These are phyloP conservation scores for Drosophila affinis DNA, from an alignment of 2,888 invertebrate genomes.

Conservation along the genomic window DNA sequence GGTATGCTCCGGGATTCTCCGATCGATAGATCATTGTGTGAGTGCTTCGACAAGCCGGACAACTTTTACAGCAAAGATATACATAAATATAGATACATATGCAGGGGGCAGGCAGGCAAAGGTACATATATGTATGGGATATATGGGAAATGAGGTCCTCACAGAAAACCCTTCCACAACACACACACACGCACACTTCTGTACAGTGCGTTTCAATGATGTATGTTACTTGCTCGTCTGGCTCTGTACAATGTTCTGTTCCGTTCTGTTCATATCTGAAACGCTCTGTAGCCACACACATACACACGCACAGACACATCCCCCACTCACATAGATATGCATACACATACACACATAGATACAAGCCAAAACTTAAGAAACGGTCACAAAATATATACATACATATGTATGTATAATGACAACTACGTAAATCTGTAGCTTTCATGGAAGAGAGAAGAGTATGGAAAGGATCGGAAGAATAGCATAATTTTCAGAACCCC, in stretches of 20 bases:
- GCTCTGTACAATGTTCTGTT: too few species aligned
- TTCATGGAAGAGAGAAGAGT: neutral
- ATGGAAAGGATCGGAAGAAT: neutral
- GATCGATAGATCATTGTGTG: conserved; percentile 11
- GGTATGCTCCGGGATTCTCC: neutral
- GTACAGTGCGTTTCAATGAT: neutral
- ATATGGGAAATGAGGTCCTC: too few species aligned
- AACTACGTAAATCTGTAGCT: too few species aligned
- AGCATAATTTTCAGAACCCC: too few species aligned
- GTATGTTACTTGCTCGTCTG: neutral
- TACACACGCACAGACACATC: neutral
- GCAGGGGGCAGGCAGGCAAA: too few species aligned
- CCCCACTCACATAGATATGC: neutral
- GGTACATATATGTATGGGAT: too few species aligned
- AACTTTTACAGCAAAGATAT: conserved; percentile 30
- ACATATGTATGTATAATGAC: neutral
- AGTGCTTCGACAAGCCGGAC: neutral
- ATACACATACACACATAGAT: conserved; percentile 5
- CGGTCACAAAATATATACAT: conserved; percentile 10
- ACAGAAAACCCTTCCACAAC: neutral
- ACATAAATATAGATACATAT: conserved; percentile 3
- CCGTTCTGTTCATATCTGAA: neutral
- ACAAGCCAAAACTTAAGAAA: conserved; percentile 18
- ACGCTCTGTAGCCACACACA: neutral
- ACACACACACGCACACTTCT: neutral